A percentile compares a stretch with the other conserved stretches of the same genome.
phyloP scores from a whole-genome alignment of 2,888 invertebrate species.

The Copidosoma aretas region DNA sequence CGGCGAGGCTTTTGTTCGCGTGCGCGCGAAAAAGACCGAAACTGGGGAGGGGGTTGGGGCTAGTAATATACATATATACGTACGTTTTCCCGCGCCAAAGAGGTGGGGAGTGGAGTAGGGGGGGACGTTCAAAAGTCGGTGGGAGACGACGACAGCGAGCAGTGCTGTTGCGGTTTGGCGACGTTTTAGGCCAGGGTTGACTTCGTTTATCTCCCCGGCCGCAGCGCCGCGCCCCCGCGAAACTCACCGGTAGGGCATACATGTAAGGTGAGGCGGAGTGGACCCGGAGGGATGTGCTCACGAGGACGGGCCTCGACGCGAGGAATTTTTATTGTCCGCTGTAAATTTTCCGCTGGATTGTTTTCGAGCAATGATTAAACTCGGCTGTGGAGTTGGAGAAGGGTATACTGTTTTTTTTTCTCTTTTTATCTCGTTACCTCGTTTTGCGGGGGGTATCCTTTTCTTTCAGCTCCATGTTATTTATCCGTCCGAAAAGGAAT shows the following conservation, averaged over 20 bases:
- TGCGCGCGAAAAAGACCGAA: background rate
- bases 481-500: too few species aligned
- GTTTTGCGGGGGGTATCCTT: too few species aligned
- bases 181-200: constrained; percentile 50
- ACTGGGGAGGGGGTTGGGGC: background rate
- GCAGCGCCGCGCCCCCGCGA: constrained; percentile 25
- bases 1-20: too few species aligned
- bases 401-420: too few species aligned
- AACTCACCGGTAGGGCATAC: background rate
- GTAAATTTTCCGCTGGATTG: background rate
- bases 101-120: too few species aligned
- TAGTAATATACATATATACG: constrained; percentile 10
- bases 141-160: constrained; percentile 37
- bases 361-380: background rate
- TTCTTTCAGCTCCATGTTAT: too few species aligned
- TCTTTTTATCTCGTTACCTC: too few species aligned
- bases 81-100: background rate
- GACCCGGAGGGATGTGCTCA: background rate
- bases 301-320: background rate
- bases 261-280: background rate
- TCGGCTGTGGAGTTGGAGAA: too few species aligned
- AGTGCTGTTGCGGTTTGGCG: constrained; percentile 58
- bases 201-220: background rate
- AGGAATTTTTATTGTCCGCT: background rate
- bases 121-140: constrained; percentile 45